Evolutionary conservation across 2,888 invertebrate genomes (phyloP), one percentile per base, ranked within the genome.

Genomic region (Hemistola chrysoprasaria): DNA sequence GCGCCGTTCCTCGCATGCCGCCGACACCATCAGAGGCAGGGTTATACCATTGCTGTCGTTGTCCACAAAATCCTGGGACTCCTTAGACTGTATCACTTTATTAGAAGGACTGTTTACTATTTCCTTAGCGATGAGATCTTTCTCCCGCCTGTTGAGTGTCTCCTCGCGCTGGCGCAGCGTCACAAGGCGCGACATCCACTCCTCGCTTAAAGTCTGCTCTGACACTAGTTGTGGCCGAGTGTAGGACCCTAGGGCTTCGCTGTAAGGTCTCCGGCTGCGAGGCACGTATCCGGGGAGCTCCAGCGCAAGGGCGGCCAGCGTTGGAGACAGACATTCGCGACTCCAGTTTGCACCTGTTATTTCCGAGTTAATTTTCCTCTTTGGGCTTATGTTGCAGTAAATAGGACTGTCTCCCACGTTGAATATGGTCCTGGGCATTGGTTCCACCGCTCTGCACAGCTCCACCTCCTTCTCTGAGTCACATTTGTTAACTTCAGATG

Each of bases 161-260:
- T 89, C 78, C 54, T 91, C 91, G 32, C 90, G 82, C 49, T 89
- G 83, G 30, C 90, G 79, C 21, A 92, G 58, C 26, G 84, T 77
- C 38, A 89, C 74, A 6, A 92, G 70, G n/a, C 90, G 83, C 31
- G 90, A 78, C 76, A 91, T 77, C 91, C 91, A 91, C 48, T 91
- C 90, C 26, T 89, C 78, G 49, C 89, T 90, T 8, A 91, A 78
- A 25, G 91, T 87, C 11, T 90, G 84, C 48, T 91, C 86, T 4
- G 91, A 90, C 3, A 91, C 80, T 54, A 78, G 75, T 49, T 90
- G 83, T 1, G 91, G 90, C 33, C 71, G 67, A 37, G 62, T 74
- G 27, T 74, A 73, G 8, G 63, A 60, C 9, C 69, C 72, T 24
- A 79, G 4, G 22, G 72, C 58, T 32, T 70, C 72, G 54, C 57